Base-by-base conservation (phyloP, 37 sponge, comb jelly and placozoan genomes). In the Crambe crambe region DNA sequence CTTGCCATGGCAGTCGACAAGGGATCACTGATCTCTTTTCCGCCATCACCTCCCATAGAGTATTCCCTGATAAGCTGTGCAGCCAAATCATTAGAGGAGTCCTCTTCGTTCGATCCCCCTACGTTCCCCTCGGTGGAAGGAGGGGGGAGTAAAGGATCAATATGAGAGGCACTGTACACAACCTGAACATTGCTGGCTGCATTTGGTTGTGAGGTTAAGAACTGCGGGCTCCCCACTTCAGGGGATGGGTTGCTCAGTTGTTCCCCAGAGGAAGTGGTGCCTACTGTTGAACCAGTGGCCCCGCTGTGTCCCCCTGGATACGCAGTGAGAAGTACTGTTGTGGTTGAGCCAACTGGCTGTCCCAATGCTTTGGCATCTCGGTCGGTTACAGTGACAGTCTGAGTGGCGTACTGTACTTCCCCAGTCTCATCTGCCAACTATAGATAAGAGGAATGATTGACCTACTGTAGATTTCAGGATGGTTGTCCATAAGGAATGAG, bases 351-450 rank as follows among this genome's bases (percentile, higher is more conserved):
- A 0, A 86, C 87, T 0, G 91, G 91, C 75, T 91, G 91, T 15
- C 91, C 87, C 36, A 91, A 70, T 23, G 91, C 91, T 56, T 91
- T 86, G 79, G 91, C 83, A 44, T 91, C 91, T 43, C 75, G 70
- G 3, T 83, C 91, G 0, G 86, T 82, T 15, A 91, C 91, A 22
- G 91, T 91, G 2, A 91, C 91, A 8, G 87, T 86, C 57, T 91
- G 91, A 43, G 91, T 91, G 42, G 91, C 91, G 62, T 91, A 91
- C 75, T 91, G 91, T 0, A 91, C 91, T 62, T 91, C 86, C 21
- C 91, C 91, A 15, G 91, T 86, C 56, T 91, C 87, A 68, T 91
- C 91, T 25, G 91, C 91, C 31, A 86, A 75, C 86, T 86, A n/a
- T 35, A 36, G 12, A 67, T 5, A 20, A 51, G 54, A 51, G 9